Evolutionary conservation across 2,888 invertebrate genomes (phyloP).

Genomic region (Allolobophora icterica): DNA sequence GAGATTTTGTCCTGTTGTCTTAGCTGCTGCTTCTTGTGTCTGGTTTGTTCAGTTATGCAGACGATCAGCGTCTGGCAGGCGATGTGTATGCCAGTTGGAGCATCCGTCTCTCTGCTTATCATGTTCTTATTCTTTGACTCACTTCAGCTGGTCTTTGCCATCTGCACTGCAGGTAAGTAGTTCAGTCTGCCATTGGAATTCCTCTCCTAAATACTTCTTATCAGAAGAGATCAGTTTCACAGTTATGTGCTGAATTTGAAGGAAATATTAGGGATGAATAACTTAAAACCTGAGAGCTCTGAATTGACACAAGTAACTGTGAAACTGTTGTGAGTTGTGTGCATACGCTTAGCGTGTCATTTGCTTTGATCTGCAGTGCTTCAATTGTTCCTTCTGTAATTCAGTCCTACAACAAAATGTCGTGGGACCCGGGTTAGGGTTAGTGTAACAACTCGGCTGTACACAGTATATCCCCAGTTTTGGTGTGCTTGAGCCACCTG

Average conservation of each 20-base stretch:
- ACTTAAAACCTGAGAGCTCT: too few relatives aligned
- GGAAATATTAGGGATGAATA: neutral
- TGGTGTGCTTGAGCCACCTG: too few relatives aligned
- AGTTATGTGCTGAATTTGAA: neutral
- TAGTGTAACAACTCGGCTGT: too few relatives aligned
- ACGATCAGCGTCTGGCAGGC: constrained; percentile 96
- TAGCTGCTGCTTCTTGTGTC: neutral
- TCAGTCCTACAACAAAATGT: too few relatives aligned
- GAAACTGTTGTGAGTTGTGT: too few relatives aligned
- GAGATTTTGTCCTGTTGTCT: neutral
- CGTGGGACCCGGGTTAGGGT: too few relatives aligned
- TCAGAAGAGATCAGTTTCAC: neutral
- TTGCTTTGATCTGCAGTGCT: too few relatives aligned
- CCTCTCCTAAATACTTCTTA: neutral
- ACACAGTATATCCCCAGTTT: too few relatives aligned
- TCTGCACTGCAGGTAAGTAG: constrained; percentile 93
- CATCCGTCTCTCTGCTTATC: constrained; percentile 90
- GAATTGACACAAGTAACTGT: too few relatives aligned
- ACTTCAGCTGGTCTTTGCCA: constrained; percentile 83
- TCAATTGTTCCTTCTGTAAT: too few relatives aligned
- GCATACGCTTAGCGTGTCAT: too few relatives aligned
- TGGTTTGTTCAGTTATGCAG: constrained; percentile 74
- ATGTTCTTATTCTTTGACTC: constrained; percentile 99
- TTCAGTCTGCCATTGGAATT: constrained; percentile 15
- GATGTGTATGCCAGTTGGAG: constrained; percentile 88